phyloP scores from a whole-genome alignment of 2,797 vertebrate genomes.

The Mormyrus proboscirostris region DNA sequence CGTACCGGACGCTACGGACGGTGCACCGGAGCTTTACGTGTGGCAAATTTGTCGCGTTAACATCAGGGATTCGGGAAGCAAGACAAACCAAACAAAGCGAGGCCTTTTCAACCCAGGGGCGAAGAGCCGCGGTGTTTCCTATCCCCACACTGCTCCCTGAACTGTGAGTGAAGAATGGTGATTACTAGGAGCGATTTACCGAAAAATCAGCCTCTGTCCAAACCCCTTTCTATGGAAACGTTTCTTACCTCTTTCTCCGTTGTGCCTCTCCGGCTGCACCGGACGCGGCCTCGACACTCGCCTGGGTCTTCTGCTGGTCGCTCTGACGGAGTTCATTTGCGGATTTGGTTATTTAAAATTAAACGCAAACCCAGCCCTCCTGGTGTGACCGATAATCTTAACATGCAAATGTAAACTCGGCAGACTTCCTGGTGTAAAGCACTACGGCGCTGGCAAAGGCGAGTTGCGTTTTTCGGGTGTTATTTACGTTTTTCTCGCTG shows the following conservation, averaged over 20 bases:
- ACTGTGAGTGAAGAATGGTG: not conserved
- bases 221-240: not conserved
- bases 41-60: not conserved
- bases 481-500: conserved; percentile 15
- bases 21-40: not conserved
- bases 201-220: not conserved
- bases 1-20: not conserved
- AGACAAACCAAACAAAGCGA: conserved; percentile 89
- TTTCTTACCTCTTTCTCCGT: conserved; percentile 87
- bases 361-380: conserved; percentile 66
- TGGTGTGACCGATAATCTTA: conserved; percentile 51
- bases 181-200: not conserved
- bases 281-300: conserved; percentile 99
- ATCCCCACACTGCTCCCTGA: not conserved
- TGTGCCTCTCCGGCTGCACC: conserved; percentile 95
- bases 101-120: conserved; percentile 59
- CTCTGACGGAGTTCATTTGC: conserved; percentile 99
- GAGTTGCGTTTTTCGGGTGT: conserved; percentile 53
- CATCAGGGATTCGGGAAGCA: conserved; percentile 33
- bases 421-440: conserved; percentile 44
- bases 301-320: conserved; percentile 97
- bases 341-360: conserved; percentile 67
- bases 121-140: conserved; percentile 72
- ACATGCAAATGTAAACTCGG: conserved; percentile 50
- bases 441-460: conserved; percentile 41